Percentiles rank a stretch among this genome's conserved stretches.
Conservation (phyloP, 2,797 vertebrate genomes). For the Halcyon badia region DNA sequence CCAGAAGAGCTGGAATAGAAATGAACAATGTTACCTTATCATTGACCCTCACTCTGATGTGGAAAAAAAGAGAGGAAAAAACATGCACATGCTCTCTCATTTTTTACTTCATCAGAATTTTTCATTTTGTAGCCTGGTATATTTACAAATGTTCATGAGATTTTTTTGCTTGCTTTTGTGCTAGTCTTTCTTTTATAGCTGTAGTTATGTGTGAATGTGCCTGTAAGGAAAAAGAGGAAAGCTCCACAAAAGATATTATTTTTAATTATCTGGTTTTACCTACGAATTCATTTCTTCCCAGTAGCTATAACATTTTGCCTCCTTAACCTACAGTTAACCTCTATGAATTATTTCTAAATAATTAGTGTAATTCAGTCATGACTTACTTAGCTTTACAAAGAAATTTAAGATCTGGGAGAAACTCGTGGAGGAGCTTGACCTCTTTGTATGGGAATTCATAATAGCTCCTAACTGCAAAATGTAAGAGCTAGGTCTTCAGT, state of each 20-base stretch:
- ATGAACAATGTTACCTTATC: not conserved
- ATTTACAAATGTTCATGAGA: not conserved
- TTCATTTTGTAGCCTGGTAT: not conserved
- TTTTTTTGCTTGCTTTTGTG: not conserved
- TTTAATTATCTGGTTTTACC: not conserved
- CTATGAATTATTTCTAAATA: not conserved
- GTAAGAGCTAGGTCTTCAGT: not conserved
- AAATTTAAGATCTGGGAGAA: not conserved
- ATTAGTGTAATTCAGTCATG: not conserved
- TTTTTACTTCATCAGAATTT: not conserved
- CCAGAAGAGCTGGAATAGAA: not conserved
- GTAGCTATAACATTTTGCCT: not conserved
- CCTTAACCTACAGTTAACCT: not conserved
- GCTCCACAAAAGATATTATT: not conserved
- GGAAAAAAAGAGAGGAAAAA: not conserved
- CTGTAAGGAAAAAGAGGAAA: not conserved
- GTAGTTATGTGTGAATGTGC: not conserved
- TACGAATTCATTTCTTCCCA: not conserved
- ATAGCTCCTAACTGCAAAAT: not conserved
- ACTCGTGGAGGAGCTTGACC: not conserved
- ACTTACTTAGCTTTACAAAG: conserved; percentile 8
- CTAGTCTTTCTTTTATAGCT: not conserved
- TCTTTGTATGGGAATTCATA: not conserved
- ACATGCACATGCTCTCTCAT: fast-evolving
- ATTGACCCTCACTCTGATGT: not conserved